phyloP scores from a whole-genome alignment of 2,888 invertebrate genomes.

The Tachina lurida region DNA sequence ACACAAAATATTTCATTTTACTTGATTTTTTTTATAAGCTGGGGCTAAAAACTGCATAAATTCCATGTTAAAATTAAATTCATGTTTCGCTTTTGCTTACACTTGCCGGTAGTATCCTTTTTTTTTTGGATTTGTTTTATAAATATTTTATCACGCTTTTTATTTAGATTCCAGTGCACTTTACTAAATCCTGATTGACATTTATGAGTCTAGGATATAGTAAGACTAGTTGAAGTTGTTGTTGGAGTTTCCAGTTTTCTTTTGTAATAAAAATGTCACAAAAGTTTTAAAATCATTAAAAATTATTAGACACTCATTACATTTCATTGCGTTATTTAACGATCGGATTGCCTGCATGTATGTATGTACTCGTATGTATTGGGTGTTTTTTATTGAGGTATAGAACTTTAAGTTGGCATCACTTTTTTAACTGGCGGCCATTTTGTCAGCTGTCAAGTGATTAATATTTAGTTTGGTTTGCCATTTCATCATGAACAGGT shows the following conservation, averaged over 20 bases:
- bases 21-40: neutral
- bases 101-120: conserved; percentile 16
- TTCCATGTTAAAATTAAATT: neutral
- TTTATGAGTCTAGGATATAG: conserved; percentile 61
- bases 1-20: no score
- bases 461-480: no score
- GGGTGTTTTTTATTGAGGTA: no score
- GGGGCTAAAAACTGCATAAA: neutral
- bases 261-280: conserved; percentile 69
- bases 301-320: conserved; percentile 69
- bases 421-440: no score
- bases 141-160: neutral
- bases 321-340: conserved; percentile 66
- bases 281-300: conserved; percentile 64
- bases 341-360: conserved; percentile 20
- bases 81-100: no score
- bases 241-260: conserved; percentile 21
- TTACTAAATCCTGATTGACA: conserved; percentile 66
- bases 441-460: no score
- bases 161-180: neutral
- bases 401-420: no score
- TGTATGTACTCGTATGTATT: no score
- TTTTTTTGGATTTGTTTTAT: conserved; percentile 6
- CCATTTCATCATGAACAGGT: no score
- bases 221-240: neutral